These are phyloP conservation scores for Drosophila testacea DNA, from an alignment of 2,888 invertebrate species.

Conservation along the genomic window DNA sequence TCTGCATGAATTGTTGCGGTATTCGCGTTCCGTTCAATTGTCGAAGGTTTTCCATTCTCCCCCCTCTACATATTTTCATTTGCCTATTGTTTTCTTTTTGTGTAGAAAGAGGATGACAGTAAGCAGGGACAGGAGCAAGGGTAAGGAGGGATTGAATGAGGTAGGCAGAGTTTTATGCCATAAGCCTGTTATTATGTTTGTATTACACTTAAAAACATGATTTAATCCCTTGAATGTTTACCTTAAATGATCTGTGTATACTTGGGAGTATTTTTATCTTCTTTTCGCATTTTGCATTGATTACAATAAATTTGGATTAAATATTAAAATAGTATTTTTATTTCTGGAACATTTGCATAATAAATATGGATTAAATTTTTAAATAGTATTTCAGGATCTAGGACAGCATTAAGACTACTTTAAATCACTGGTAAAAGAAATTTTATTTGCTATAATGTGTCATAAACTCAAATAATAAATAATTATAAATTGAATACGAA, in stretches of 20 bases:
- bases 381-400: no score
- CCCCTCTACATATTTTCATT: not conserved
- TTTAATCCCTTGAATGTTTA: constrained; percentile 4
- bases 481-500: no score
- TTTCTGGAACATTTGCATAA: not conserved
- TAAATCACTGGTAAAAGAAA: no score
- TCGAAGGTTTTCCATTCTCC: constrained; percentile 2
- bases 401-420: no score
- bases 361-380: no score
- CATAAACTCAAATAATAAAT: no score
- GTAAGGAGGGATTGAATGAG: not conserved
- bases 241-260: not conserved
- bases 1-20: constrained; percentile 62
- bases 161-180: not conserved
- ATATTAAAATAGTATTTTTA: not conserved
- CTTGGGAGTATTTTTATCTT: not conserved
- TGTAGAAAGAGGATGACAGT: not conserved
- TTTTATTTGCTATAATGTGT: no score
- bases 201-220: not conserved
- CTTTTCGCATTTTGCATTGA: not conserved
- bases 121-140: not conserved
- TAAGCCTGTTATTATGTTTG: constrained; percentile 5
- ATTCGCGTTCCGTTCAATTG: constrained; percentile 34
- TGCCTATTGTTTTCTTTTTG: not conserved
- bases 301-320: not conserved